A percentile compares a stretch with the other conserved stretches of the same genome.
Evolutionary conservation across 2,888 invertebrate genomes (phyloP).

Genomic region (Mesochorus sp.): DNA sequence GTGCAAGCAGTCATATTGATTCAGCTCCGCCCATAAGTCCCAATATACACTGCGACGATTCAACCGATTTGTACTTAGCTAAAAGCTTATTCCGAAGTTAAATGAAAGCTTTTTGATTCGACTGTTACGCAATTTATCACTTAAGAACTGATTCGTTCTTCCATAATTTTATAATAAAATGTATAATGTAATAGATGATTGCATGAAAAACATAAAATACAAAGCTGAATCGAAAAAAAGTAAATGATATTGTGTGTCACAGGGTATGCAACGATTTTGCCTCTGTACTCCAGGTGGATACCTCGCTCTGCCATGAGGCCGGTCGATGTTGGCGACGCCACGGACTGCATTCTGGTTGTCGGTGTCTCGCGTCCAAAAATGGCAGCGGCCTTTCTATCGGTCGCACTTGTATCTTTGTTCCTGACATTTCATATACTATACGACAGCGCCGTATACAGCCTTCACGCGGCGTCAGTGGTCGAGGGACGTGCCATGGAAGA

Average conservation of each 20-base stretch:
- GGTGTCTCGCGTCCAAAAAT: slow-evolving; percentile 93
- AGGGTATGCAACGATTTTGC: slow-evolving; percentile 57
- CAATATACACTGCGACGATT: too few species aligned
- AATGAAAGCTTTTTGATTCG: too few species aligned
- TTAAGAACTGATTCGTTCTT: too few species aligned
- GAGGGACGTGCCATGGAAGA: slow-evolving; percentile 74
- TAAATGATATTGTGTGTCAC: slow-evolving; percentile 23
- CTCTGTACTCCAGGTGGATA: slow-evolving; percentile 87
- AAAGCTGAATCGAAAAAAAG: slow-evolving; percentile 4
- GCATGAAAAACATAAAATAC: too few species aligned
- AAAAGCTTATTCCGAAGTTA: too few species aligned
- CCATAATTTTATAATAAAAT: too few species aligned
- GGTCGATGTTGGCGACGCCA: slow-evolving; percentile 89
- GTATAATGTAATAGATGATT: too few species aligned
- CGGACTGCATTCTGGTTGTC: slow-evolving; percentile 92
- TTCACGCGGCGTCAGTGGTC: slow-evolving; percentile 84
- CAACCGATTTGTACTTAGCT: too few species aligned
- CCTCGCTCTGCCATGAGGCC: slow-evolving; percentile 92
- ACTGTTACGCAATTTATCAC: too few species aligned
- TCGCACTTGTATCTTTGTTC: slow-evolving; percentile 91
- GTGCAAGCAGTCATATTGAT: too few species aligned
- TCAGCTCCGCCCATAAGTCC: too few species aligned
- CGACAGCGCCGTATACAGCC: slow-evolving; percentile 92
- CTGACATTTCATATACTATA: slow-evolving; percentile 93
- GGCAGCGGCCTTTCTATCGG: slow-evolving; percentile 90